Conservation (phyloP, 2,888 invertebrate species). For the Drosophila rubida region DNA sequence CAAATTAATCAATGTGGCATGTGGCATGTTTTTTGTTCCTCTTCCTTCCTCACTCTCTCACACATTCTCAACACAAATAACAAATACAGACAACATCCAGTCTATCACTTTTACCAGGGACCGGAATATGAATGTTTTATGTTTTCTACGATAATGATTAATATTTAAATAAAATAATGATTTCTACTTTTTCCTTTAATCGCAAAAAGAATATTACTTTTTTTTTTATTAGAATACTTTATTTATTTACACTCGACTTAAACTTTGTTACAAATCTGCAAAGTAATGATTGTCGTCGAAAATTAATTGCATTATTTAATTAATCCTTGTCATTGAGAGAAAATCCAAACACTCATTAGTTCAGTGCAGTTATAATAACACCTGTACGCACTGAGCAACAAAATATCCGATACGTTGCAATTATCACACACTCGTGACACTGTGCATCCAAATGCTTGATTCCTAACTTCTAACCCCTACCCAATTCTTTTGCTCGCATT, state of each 20-base stretch:
- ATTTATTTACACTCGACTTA: no score
- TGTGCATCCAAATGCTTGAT: neutral
- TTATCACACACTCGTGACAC: neutral
- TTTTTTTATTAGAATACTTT: no score
- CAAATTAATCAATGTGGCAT: constrained; percentile 1
- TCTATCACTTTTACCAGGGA: no score
- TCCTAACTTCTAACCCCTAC: neutral
- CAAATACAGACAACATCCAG: neutral
- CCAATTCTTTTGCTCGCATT: neutral
- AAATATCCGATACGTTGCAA: neutral
- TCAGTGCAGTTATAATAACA: neutral
- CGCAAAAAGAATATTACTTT: no score
- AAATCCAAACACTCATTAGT: neutral
- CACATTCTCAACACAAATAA: neutral
- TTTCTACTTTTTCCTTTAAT: no score
- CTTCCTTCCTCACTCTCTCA: neutral
- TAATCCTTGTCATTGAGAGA: no score
- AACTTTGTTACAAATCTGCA: no score
- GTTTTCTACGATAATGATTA: no score
- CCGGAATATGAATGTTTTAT: no score
- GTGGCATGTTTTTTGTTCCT: constrained; percentile 35
- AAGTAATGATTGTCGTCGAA: no score
- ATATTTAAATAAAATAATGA: no score
- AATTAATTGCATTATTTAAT: no score
- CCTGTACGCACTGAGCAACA: neutral